These are phyloP conservation scores for Ascaphus truei DNA, from an alignment of 2,113 vertebrate species.

Conservation along the genomic window DNA sequence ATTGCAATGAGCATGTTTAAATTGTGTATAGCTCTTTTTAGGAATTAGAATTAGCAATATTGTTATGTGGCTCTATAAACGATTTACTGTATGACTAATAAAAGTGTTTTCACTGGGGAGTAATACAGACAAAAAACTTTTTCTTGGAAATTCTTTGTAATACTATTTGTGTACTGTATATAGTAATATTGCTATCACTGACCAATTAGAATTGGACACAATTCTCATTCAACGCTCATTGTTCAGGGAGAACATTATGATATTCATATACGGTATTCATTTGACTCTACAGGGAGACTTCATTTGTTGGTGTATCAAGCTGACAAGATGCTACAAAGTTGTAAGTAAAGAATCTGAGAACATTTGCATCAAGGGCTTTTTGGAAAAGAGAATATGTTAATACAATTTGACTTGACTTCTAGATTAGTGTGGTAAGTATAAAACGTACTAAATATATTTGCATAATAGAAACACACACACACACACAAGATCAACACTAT, in stretches of 20 bases:
- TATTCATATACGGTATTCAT: slow-evolving; percentile 2
- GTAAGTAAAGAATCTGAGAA: background rate
- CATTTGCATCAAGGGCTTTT: background rate
- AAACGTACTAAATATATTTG: background rate
- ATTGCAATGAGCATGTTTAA: no score
- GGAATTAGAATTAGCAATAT: no score
- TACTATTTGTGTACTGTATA: background rate
- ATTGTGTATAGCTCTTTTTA: no score
- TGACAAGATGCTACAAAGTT: background rate
- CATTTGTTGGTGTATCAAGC: slow-evolving; percentile 1
- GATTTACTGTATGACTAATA: no score
- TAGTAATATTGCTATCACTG: no score
- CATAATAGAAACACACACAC: no score
- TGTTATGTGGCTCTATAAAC: no score
- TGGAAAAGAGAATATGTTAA: background rate
- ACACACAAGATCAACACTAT: no score
- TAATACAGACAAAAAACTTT: no score
- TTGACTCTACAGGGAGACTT: background rate
- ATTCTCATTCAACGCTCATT: background rate
- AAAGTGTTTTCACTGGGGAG: no score
- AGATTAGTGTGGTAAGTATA: background rate
- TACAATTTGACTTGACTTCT: background rate
- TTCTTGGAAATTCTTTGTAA: no score
- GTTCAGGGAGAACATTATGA: background rate
- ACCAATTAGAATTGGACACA: background rate